Evolutionary conservation across 2,113 vertebrate genomes (phyloP).

Genomic region (Grammomys surdaster): DNA sequence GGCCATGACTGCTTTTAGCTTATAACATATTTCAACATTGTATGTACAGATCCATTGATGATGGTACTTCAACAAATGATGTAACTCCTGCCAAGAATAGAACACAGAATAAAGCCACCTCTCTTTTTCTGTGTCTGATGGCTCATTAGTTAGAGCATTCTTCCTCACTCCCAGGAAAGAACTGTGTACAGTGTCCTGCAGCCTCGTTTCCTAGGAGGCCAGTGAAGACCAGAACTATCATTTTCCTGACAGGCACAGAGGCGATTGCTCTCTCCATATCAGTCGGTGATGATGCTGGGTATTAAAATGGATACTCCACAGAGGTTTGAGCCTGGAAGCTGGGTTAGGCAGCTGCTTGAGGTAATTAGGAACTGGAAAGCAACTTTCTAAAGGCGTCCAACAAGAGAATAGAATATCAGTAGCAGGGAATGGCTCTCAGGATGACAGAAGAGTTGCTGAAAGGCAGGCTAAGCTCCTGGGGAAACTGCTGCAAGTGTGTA

Average conservation of each 20-base stretch:
- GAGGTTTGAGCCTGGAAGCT: slow-evolving; percentile 61
- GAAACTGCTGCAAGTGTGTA: slow-evolving; percentile 59
- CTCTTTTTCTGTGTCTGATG: slow-evolving; percentile 62
- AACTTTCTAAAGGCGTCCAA: slow-evolving; percentile 65
- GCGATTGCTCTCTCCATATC: slow-evolving; percentile 34
- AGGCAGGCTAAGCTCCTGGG: slow-evolving; percentile 65
- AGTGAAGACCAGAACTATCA: slow-evolving; percentile 54
- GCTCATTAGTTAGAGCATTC: slow-evolving; percentile 15
- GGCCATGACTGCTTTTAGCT: slow-evolving; percentile 41
- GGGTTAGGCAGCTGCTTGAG: slow-evolving; percentile 70
- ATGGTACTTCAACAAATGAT: slow-evolving; percentile 46
- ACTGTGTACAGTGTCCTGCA: slow-evolving; percentile 47
- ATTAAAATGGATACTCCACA: slow-evolving; percentile 58
- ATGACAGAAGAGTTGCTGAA: slow-evolving; percentile 67
- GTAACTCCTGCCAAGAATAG: slow-evolving; percentile 52
- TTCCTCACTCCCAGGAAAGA: slow-evolving; percentile 61
- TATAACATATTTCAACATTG: slow-evolving; percentile 39
- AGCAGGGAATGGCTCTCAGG: background rate
- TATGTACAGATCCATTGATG: slow-evolving; percentile 50
- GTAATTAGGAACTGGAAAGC: slow-evolving; percentile 68
- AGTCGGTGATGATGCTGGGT: slow-evolving; percentile 58
- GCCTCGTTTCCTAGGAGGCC: slow-evolving; percentile 70
- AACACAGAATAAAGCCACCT: slow-evolving; percentile 68
- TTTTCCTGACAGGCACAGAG: slow-evolving; percentile 48
- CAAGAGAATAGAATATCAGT: slow-evolving; percentile 56